Evolutionary conservation across 2,888 invertebrate genomes (phyloP).

Genomic region (Zygothrica quintamaculata): DNA sequence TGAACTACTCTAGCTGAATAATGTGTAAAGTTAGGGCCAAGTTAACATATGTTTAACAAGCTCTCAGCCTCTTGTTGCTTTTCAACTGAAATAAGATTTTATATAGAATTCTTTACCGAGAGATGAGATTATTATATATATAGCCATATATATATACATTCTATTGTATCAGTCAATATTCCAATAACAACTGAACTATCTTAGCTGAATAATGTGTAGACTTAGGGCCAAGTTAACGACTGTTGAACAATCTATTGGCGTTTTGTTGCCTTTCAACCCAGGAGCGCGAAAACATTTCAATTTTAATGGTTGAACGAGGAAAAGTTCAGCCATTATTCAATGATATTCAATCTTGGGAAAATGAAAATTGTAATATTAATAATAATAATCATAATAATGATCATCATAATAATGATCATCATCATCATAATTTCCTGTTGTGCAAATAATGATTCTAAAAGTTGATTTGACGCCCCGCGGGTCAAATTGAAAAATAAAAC

Average conservation of each 20-base stretch:
- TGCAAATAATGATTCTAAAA: constrained; percentile 60
- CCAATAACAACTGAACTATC: too few species aligned
- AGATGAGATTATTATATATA: constrained; percentile 10
- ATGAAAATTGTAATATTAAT: constrained; percentile 19
- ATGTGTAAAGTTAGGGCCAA: too few species aligned
- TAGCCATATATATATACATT: too few species aligned
- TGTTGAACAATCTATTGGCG: not conserved
- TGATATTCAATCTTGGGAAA: constrained; percentile 65
- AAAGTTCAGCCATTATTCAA: constrained; percentile 56
- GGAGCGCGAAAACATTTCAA: constrained; percentile 18
- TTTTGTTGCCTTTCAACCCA: not conserved
- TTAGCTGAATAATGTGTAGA: too few species aligned
- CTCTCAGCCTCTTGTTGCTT: too few species aligned
- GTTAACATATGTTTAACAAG: too few species aligned
- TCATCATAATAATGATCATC: too few species aligned
- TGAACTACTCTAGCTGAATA: too few species aligned
- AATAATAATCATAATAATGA: constrained; percentile 74
- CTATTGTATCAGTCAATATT: too few species aligned
- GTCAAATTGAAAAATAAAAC: constrained; percentile 21
- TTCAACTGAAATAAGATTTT: not conserved
- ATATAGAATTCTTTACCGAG: constrained; percentile 6
- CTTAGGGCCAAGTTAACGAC: not conserved
- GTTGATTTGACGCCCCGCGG: constrained; percentile 39
- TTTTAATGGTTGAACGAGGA: constrained; percentile 8
- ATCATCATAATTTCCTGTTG: constrained; percentile 71